Evolutionary conservation across 2,113 vertebrate species (phyloP), one percentile per base, ranked within the genome.

Genomic region (Callocephalon fimbriatum): DNA sequence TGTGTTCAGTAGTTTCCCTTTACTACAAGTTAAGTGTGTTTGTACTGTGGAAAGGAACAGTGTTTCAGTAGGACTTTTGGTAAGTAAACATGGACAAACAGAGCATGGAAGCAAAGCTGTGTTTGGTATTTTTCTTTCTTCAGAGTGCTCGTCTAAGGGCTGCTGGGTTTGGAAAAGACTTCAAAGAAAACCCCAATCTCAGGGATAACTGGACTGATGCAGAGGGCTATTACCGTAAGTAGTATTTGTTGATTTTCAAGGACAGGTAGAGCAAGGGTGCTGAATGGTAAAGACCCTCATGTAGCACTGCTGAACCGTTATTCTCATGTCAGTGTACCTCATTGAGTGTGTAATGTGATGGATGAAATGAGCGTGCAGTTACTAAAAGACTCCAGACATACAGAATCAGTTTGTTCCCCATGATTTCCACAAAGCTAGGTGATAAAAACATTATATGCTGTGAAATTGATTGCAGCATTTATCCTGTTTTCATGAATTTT

Each of bases 171-270:
- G 99, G 99, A 82, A 99, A 99, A 97, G 99, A 99, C 98, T 99
- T 99, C 97, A 99, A 99, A 96, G 99, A 99, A 97, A 99, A 99
- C 97, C 99, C 99, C 81, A 99, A 99, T 95, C 99, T 99, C 97
- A 99, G 99, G 98, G 99, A 99, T 97, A 99, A 99, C 97, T 99
- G 99, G 99, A 99, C 99, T 2, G 99, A 99, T 89, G 99, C 99
- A 29, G 99, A 99, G 97, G 99, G 99, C 84, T 99, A 99, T 97
- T 99, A 99, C 84, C 98, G 99, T 99, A 97, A 98, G 99, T 98
- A 35, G 2, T 35, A 11, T 53, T 63, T 68, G 13, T 44, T 67
- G n/a, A 12, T 93, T 72, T 51, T 59, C 21, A 67, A 62, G 80
- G 72, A 16, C 35, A 61, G 56, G 5, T 72, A 4, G 72, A 16